Evolutionary conservation across 2,888 invertebrate species (phyloP), one percentile per base, ranked within the genome.

Genomic region (Ecdyonurus torrentis): DNA sequence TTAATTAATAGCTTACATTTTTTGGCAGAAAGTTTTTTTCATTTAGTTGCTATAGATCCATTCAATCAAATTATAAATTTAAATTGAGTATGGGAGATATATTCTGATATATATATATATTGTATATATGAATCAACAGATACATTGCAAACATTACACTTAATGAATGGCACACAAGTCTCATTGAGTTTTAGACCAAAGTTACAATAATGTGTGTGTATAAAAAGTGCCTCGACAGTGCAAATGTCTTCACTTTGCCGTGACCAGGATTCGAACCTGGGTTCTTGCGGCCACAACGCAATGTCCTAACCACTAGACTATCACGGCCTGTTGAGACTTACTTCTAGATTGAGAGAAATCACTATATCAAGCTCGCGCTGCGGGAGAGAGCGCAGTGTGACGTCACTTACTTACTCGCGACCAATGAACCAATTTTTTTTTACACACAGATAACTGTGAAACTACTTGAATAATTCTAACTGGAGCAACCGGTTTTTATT

Each of bases 261-360:
- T 70, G 70, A 71, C 69, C 70, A 70, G 70, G 70, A 70, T 71
- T 70, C 70, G 70, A 70, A 71, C 70, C 70, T 69, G 70, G 70
- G 70, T 70, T 70, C 67, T 70, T 71, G 68, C 70, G 70, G 70
- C 70, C 70, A 71, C 70, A 70, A 70, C 70, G 70, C 69, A 71
- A 69, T 65, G 70, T 71, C 67, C 70, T 70, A 71, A 70, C 70
- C 70, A 71, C 70, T 71, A 70, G 66, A 70, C 70, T 68, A 70
- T 70, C 70, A 70, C 69, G 70, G 70, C 70, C 66, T 25, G 25
- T 58, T 62, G 55, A 7, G 55, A 22, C 5, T 55, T 15, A 37
- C 15, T 37, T 5, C 15, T 5, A 37, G 15, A 15, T 37, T 37
- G 37, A 10, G 15, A n/a, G n/a, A n/a, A n/a, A n/a, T n/a, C 37